A percentile compares a stretch with the other conserved stretches of the same genome.
phyloP scores from a whole-genome alignment of 2,113 vertebrate genomes.

The Chiloscyllium plagiosum region DNA sequence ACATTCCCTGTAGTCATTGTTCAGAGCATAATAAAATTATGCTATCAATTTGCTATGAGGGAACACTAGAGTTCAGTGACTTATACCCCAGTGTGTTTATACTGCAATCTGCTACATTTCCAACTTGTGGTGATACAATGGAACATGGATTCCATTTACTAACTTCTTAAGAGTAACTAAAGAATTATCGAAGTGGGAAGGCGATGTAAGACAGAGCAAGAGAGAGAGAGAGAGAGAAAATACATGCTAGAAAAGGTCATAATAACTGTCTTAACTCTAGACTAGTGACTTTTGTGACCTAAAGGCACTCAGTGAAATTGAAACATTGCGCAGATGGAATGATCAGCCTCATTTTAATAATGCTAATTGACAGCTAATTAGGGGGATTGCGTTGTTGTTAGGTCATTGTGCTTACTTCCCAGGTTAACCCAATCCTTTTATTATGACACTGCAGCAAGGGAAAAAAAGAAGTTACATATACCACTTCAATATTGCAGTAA shows the following conservation, averaged over 20 bases:
- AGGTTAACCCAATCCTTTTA: not conserved
- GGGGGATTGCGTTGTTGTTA: constrained; percentile 83
- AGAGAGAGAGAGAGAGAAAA: not conserved
- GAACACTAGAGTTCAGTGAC: constrained; percentile 61
- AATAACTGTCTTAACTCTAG: constrained; percentile 8
- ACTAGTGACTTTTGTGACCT: constrained; percentile 55
- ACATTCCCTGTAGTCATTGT: constrained; percentile 61
- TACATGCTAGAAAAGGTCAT: not conserved
- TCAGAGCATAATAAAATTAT: constrained; percentile 65
- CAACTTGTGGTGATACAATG: constrained; percentile 38
- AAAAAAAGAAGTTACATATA: constrained; percentile 52
- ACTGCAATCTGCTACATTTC: constrained; percentile 50
- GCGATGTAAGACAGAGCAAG: not conserved
- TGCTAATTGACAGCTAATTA: constrained; percentile 95
- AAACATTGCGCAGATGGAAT: constrained; percentile 46
- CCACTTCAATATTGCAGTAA: constrained; percentile 66
- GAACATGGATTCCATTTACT: constrained; percentile 51
- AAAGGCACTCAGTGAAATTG: constrained; percentile 66
- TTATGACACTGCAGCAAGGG: not conserved
- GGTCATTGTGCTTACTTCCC: constrained; percentile 72
- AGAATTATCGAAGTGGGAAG: constrained; percentile 41
- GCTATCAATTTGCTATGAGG: constrained; percentile 64
- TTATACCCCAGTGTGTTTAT: constrained; percentile 55
- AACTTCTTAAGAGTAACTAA: constrained; percentile 45
- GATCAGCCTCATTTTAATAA: constrained; percentile 77